Evolutionary conservation across 2,113 vertebrate species (phyloP).

Genomic region (Cottus gobio): DNA sequence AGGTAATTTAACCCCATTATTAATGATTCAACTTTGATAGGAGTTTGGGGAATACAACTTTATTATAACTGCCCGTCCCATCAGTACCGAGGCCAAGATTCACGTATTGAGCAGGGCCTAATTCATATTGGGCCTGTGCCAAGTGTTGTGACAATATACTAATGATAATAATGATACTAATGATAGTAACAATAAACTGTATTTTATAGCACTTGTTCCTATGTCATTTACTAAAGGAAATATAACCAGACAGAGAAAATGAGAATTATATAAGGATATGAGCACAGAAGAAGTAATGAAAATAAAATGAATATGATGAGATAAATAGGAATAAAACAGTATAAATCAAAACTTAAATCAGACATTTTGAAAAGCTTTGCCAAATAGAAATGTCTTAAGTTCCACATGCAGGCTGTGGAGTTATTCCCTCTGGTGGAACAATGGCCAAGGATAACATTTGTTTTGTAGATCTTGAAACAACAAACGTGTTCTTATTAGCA

Average conservation of each 20-base stretch:
- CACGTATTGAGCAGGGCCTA: background rate
- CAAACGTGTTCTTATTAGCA: background rate
- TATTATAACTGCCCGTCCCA: too few species aligned
- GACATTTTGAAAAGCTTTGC: too few species aligned
- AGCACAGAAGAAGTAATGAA: background rate
- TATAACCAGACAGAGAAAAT: background rate
- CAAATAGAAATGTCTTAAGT: background rate
- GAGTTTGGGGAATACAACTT: background rate
- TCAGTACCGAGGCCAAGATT: background rate
- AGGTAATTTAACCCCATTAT: background rate
- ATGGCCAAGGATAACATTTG: too few species aligned
- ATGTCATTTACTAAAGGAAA: background rate
- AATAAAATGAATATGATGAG: background rate
- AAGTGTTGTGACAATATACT: background rate
- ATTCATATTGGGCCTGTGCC: background rate
- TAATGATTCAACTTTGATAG: background rate
- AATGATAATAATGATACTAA: background rate
- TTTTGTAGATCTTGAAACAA: background rate
- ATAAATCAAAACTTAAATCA: too few species aligned
- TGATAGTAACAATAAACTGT: background rate
- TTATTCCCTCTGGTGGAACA: background rate
- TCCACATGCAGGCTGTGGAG: background rate
- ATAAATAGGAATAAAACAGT: background rate
- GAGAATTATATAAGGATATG: background rate
- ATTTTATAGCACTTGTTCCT: background rate